These are phyloP conservation scores for Dromaius novaehollandiae DNA, from an alignment of 2,113 vertebrate genomes.

Conservation along the genomic window DNA sequence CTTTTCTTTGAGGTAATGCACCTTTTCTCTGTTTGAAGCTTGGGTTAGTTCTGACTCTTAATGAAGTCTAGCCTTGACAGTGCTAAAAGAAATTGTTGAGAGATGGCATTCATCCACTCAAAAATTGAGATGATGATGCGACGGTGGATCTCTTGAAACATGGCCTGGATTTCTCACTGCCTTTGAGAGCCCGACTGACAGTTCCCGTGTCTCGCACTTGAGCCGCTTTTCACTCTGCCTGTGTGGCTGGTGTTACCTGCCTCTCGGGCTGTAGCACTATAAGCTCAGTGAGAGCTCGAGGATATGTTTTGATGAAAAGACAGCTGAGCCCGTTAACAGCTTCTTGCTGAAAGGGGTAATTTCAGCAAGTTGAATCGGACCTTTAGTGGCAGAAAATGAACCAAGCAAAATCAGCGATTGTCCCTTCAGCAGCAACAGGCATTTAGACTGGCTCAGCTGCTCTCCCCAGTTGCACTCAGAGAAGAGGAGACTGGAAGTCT, in stretches of 20 bases:
- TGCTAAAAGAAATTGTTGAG: background rate
- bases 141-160: background rate
- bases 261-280: background rate
- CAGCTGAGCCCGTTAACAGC: background rate
- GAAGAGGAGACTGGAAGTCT: background rate
- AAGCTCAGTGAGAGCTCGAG: background rate
- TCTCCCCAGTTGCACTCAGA: accelerated
- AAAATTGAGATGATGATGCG: background rate
- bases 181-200: background rate
- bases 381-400: background rate
- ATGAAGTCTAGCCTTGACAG: background rate
- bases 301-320: background rate
- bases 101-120: background rate
- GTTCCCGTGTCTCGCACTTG: background rate
- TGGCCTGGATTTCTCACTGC: background rate
- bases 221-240: background rate
- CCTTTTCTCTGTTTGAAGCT: background rate
- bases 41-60: background rate
- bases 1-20: background rate
- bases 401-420: background rate
- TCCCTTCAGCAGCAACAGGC: background rate
- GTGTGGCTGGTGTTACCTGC: background rate
- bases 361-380: background rate
- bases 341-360: background rate
- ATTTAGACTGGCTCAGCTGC: background rate